These are phyloP conservation scores for Chymomyza caudatula DNA, from an alignment of 2,888 invertebrate genomes.

Conservation along the genomic window DNA sequence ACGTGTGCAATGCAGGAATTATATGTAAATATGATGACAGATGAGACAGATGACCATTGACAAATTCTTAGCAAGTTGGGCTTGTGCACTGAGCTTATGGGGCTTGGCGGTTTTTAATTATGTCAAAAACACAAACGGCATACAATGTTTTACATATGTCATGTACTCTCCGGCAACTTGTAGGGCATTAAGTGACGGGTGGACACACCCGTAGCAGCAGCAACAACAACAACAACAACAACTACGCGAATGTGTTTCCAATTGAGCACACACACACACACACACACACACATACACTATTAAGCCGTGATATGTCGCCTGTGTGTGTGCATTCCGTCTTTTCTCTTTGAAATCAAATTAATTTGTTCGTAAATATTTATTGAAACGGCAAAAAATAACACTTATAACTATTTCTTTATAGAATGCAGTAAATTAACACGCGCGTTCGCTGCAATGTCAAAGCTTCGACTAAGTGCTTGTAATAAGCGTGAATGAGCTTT, in stretches of 20 bases:
- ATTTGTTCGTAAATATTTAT: neutral
- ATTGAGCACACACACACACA: neutral
- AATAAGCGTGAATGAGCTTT: neutral
- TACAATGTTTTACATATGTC: neutral
- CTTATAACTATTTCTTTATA: neutral
- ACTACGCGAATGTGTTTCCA: neutral
- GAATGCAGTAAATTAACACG: neutral
- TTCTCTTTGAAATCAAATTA: conserved; percentile 7
- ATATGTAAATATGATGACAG: no score
- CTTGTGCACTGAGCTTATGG: neutral
- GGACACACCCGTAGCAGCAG: neutral
- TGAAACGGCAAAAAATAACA: neutral
- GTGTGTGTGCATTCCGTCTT: no score
- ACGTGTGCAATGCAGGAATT: no score
- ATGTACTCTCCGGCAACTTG: neutral
- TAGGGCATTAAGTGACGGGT: neutral
- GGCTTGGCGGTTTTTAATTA: neutral
- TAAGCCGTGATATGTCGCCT: neutral
- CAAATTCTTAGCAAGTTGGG: neutral
- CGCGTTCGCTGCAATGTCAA: neutral
- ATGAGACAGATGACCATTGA: no score
- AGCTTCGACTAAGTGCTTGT: neutral
- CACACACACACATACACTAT: neutral
- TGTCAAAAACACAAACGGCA: neutral
- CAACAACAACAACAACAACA: conserved; percentile 2